Base-by-base conservation (phyloP, 23 tunicate species). In the Styela clava region DNA sequence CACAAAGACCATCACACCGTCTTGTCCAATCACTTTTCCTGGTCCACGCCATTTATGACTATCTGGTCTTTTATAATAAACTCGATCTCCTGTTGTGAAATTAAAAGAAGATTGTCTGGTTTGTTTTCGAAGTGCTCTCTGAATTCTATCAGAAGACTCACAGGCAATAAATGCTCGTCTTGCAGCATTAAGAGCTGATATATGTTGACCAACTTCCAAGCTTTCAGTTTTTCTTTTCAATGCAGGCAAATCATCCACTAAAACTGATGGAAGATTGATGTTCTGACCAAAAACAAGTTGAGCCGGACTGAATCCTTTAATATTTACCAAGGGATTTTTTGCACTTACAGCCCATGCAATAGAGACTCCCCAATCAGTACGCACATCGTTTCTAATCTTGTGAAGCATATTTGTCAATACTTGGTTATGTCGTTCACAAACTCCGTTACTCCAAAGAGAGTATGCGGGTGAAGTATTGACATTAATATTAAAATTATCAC, bases 401-500 rank as follows among this genome's bases (percentile, higher is more conserved):
- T 21, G 62, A 16, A 64, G 1, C 9, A 28, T 79, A 1, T 79
- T 28, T 5, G 52, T 79, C 16, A 79, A 3, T 12, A 64, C 64
- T 32, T 5, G 7, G 20, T 79, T 79, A 52, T 79, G 83, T 19
- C 73, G 63, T 63, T 79, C 83, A 63, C 83, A 79, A 31, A 79
- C 7, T 30, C 72, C 83, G 63, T 79, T 79, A 22, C 73, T 64
- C 83, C 83, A 79, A 1, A 72, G 83, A 63, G 72, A 79, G 27
- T 63, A 79, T 12, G 83, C 73, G 2, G 83, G 73, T 16, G 73
- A 34, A 23, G 83, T 79, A 27, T 2, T 2, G 31, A 79, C 83
- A 9, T 35, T 3, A 34, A 79, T 79, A 16, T 63, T 32, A 63
- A 79, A 79, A 25, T 31, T 63, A 2, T 2, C 12, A 63, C 83